phyloP scores from a whole-genome alignment of 2,888 invertebrate species.

The Byasa hedistus region DNA sequence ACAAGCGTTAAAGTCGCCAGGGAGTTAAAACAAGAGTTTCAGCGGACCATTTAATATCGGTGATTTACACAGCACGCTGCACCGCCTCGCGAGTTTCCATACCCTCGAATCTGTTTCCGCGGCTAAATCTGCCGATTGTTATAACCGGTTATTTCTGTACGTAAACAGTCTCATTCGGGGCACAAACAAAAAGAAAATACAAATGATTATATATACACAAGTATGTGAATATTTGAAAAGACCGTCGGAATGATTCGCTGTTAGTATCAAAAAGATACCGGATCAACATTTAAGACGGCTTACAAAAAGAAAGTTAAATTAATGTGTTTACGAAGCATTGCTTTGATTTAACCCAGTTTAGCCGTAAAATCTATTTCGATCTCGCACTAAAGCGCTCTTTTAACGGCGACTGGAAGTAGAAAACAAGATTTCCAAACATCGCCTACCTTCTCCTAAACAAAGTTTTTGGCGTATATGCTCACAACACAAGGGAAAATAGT shows the following conservation, averaged over 20 bases:
- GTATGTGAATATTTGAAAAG: background rate
- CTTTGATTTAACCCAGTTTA: slow-evolving; percentile 41
- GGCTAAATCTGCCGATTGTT: slow-evolving; percentile 14
- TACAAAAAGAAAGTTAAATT: slow-evolving; percentile 22
- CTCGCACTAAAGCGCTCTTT: slow-evolving; percentile 44
- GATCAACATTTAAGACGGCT: slow-evolving; percentile 10
- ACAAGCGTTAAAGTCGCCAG: slow-evolving; percentile 2
- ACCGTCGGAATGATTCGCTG: background rate
- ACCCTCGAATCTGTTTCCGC: slow-evolving; percentile 2
- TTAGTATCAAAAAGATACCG: slow-evolving; percentile 2
- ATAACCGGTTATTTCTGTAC: slow-evolving; percentile 3
- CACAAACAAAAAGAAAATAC: background rate
- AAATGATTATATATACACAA: background rate
- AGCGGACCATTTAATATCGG: slow-evolving; percentile 21
- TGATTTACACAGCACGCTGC: background rate
- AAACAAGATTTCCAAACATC: slow-evolving; percentile 45
- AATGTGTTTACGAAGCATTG: slow-evolving; percentile 29
- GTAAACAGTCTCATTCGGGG: slow-evolving; percentile 4
- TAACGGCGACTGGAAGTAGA: slow-evolving; percentile 43
- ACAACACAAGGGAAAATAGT: background rate
- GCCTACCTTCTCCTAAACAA: slow-evolving; percentile 6
- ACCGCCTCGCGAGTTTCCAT: slow-evolving; percentile 9
- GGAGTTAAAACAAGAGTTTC: slow-evolving; percentile 8
- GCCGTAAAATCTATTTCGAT: slow-evolving; percentile 53
- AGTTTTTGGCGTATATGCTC: background rate